Conservation (phyloP, 2,888 invertebrate genomes). For the Boloria euphrosyne region DNA sequence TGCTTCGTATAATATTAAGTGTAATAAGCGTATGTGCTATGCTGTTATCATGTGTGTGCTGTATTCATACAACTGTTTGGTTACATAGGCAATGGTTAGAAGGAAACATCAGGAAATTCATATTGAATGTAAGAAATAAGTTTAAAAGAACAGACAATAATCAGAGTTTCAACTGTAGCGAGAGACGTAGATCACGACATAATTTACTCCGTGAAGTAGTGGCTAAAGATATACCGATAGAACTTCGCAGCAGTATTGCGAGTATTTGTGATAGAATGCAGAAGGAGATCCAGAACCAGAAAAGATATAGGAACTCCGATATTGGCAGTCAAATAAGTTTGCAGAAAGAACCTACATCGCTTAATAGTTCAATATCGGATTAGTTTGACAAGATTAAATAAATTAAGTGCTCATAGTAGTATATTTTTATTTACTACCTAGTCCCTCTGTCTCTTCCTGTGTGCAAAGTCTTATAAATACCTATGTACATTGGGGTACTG, state of each 20-base stretch:
- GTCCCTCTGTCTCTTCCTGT: too few relatives aligned
- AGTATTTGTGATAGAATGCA: conserved; percentile 59
- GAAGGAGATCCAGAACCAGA: conserved; percentile 54
- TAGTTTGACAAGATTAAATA: too few relatives aligned
- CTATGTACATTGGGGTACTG: too few relatives aligned
- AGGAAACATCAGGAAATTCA: conserved; percentile 44
- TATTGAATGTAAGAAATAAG: conserved; percentile 39
- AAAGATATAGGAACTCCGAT: conserved; percentile 53
- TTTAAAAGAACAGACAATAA: conserved; percentile 32
- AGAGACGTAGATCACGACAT: conserved; percentile 41
- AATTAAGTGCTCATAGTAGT: too few relatives aligned
- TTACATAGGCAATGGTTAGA: conserved; percentile 46
- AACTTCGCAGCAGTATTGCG: conserved; percentile 56
- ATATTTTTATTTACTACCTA: too few relatives aligned
- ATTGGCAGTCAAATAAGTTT: conserved; percentile 49
- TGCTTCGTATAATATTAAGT: conserved; percentile 51
- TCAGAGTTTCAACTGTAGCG: conserved; percentile 13
- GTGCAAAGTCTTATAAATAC: too few relatives aligned
- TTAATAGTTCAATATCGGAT: too few relatives aligned
- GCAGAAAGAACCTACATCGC: background rate
- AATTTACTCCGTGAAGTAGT: conserved; percentile 62
- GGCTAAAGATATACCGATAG: conserved; percentile 60
- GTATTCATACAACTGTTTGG: conserved; percentile 47
- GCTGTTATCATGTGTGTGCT: conserved; percentile 51
- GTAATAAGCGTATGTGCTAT: conserved; percentile 50